Base-by-base conservation (phyloP, 2,888 invertebrate species). In the Phaedon cochleariae region DNA sequence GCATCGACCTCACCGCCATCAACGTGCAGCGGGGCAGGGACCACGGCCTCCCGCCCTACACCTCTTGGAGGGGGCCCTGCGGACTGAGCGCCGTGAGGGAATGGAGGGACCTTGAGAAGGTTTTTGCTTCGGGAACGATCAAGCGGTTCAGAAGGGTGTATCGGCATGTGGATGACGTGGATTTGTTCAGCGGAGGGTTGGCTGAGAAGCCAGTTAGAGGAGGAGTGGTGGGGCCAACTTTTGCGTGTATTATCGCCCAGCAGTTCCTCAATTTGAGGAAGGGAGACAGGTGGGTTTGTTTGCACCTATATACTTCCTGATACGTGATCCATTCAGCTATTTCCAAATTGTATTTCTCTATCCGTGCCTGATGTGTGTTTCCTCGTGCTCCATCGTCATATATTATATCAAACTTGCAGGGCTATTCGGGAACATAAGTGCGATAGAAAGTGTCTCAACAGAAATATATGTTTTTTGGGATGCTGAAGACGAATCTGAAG, bases 1-100 rank as follows among this genome's bases (percentile, higher is more conserved):
- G 96, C 0, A 90, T 96, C 87, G 96, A 96, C 79, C 84, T 96
- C 64, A 94, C 94, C 0, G 92, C 96, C 0, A 90, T 96, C 59
- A 96, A 96, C 76, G 92, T 96, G 37, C 95, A 96, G 81, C 84
- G 92, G 59, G 96, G 94, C 0, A 86, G 96, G 29, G 96, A 96
- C 80, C 96, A 96, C 78, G 96, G 96, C 0, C 85, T 95, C 0
- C 90, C 94, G 0, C 86, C 92, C 0, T 96, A 95, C 78, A 91
- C 91, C 0, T 81, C 88, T 0, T 96, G 93, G 93, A 86, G 94
- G 31, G 87, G 89, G 68, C 92, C 93, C 0, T 95, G 95, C 78
- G 92, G 93, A 0, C 80, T 94, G 0, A 87, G 89, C 0, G 83
- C 87, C 0, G 87, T 94, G 17, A 84, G 83, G 17, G 85, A 83